phyloP scores from a whole-genome alignment of 2,888 invertebrate genomes.

The Amphimallon solstitiale region DNA sequence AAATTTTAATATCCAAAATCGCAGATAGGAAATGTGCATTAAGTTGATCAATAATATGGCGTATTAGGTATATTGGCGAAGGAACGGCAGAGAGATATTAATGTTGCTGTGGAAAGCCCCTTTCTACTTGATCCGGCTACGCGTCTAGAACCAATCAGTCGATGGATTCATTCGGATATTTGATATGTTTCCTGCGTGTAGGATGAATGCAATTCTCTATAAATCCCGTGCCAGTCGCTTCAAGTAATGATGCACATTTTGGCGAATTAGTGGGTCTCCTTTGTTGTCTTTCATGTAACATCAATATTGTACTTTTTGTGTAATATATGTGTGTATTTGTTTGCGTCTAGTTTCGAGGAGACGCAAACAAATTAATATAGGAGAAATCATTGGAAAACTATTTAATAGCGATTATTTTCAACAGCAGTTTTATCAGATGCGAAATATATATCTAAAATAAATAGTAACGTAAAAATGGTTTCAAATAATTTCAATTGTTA shows the following conservation, averaged over 20 bases:
- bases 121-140: conserved; percentile 49
- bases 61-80: conserved; percentile 23
- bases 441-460: too few species aligned
- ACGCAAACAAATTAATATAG: too few species aligned
- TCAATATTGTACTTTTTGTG: too few species aligned
- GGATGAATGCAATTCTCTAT: conserved; percentile 44
- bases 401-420: too few species aligned
- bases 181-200: conserved; percentile 41
- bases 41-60: conserved; percentile 54
- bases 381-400: too few species aligned
- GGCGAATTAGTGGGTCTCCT: not conserved
- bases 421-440: too few species aligned
- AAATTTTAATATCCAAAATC: conserved; percentile 56
- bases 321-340: too few species aligned
- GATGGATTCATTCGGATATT: conserved; percentile 52
- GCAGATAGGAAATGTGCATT: conserved; percentile 55
- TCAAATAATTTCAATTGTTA: too few species aligned
- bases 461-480: too few species aligned
- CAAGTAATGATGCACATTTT: conserved; percentile 18
- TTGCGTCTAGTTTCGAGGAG: too few species aligned
- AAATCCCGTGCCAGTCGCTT: not conserved
- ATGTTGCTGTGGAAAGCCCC: conserved; percentile 49
- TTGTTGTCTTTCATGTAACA: not conserved
- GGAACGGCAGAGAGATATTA: conserved; percentile 53
- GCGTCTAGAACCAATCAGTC: conserved; percentile 51